These are phyloP conservation scores for Colletes gigas DNA, from an alignment of 1,140 invertebrate genomes.

Conservation along the genomic window DNA sequence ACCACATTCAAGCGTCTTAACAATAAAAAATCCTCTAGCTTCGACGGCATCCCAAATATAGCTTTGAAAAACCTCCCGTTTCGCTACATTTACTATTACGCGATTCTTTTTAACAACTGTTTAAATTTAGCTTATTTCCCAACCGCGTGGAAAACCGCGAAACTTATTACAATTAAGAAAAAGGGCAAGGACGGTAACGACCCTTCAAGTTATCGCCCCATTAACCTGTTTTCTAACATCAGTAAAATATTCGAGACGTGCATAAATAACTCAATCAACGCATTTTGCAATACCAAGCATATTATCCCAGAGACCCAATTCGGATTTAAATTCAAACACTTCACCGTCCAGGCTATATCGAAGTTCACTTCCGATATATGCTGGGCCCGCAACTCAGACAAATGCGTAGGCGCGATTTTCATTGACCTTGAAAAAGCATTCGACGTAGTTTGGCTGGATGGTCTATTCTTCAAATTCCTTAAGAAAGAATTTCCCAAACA, in stretches of 20 bases:
- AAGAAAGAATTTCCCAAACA: too few species aligned
- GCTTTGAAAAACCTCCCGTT: neutral
- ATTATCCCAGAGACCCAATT: conserved; percentile 19
- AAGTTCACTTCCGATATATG: too few species aligned
- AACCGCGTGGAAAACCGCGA: conserved; percentile 3
- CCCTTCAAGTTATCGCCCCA: neutral
- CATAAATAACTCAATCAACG: conserved; percentile 2
- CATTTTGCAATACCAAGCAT: neutral
- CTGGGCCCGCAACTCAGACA: too few species aligned
- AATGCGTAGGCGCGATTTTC: too few species aligned
- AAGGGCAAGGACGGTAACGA: conserved; percentile 6
- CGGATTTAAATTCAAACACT: conserved; percentile 11
- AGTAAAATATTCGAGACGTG: conserved; percentile 28
- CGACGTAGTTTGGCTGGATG: too few species aligned
- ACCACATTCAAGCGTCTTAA: too few species aligned
- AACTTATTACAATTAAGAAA: conserved; percentile 17
- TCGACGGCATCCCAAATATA: conserved; percentile 18
- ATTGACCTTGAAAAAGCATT: too few species aligned
- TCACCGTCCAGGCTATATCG: neutral
- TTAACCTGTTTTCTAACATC: neutral
- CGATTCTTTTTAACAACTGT: conserved; percentile 23
- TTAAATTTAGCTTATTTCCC: conserved; percentile 9
- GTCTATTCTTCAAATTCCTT: too few species aligned
- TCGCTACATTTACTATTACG: neutral
- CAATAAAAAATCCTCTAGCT: too few species aligned